Base-by-base conservation (phyloP, 2,888 invertebrate genomes). In the Vanessa cardui region DNA sequence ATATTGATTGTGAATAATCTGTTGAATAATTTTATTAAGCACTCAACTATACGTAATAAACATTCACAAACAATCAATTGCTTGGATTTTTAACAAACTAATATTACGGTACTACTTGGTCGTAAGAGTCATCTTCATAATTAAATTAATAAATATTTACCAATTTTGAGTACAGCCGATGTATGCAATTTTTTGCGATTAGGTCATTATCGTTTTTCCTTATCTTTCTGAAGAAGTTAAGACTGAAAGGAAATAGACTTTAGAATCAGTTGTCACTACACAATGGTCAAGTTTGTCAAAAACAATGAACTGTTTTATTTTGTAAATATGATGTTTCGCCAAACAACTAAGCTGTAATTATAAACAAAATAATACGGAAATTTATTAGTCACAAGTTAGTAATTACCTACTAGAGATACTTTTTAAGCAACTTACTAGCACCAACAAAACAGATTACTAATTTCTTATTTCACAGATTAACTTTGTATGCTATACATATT, bases 161-260 rank as follows among this genome's bases (percentile, higher is more conserved):
- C 72, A 70, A 66, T 70, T 64, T 70, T 69, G 52, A 66, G 72
- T 72, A 73, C 68, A 72, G 70, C 60, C 72, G 68, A 71, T 71
- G 72, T 68, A 70, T 73, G 73, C 62, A 67, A 78, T 75, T 77
- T 72, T 75, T 76, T 77, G 78, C 83, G 87, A 85, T 86, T 88
- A 89, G 81, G 84, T 86, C 84, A 87, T 88, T 86, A 88, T 85
- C 88, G 80, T 77, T 82, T 77, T 78, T 81, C 82, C 89, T 88
- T 89, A 90, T 88, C 90, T 83, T 81, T 82, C 72, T 76, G 72
- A 73, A 73, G 39, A 39, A 39, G 39, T 39, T 39, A 39, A 39
- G 73, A 74, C 82, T 86, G 83, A 77, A 88, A 89, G 83, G 85
- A 87, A 90, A 86, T 81, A 56, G 58, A 62, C 56, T 62, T 67